Evolutionary conservation across 1,140 invertebrate genomes (phyloP).

Genomic region (Brachionus sp.): DNA sequence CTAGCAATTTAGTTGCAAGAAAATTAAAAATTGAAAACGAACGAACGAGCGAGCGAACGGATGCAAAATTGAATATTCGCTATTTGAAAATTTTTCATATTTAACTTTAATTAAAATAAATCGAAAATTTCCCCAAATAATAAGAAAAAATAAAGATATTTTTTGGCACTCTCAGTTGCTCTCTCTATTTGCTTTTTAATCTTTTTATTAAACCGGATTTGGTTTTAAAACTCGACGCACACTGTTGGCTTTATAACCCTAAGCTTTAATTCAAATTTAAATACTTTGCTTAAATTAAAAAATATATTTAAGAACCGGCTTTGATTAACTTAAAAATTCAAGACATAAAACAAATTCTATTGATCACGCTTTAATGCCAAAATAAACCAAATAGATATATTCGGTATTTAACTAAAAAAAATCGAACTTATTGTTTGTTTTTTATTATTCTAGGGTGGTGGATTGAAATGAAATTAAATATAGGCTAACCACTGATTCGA

Average conservation of each 20-base stretch:
- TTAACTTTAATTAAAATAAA: slow-evolving; percentile 36
- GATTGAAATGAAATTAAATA: background rate
- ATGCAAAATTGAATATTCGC: slow-evolving; percentile 30
- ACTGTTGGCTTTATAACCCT: background rate
- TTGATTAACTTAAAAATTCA: slow-evolving; percentile 22
- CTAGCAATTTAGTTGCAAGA: slow-evolving; percentile 13
- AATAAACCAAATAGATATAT: slow-evolving; percentile 13
- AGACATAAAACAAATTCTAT: slow-evolving; percentile 10
- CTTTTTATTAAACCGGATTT: slow-evolving; percentile 28
- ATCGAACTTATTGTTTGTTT: slow-evolving; percentile 5
- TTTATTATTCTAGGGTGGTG: slow-evolving; percentile 28
- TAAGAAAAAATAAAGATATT: background rate
- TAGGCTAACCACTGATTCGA: slow-evolving; percentile 23
- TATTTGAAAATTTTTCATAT: background rate
- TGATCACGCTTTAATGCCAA: background rate
- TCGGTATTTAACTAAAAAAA: slow-evolving; percentile 3
- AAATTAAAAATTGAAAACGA: background rate
- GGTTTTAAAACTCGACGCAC: background rate
- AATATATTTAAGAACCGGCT: background rate
- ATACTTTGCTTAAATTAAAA: slow-evolving; percentile 9
- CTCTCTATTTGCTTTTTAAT: background rate
- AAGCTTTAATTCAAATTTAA: slow-evolving; percentile 5
- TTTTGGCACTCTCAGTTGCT: background rate
- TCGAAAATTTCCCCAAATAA: background rate
- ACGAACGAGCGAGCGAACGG: slow-evolving; percentile 5